Evolutionary conservation across 2,797 vertebrate species (phyloP), one percentile per base, ranked within the genome.

Genomic region (Anguilla marmorata): DNA sequence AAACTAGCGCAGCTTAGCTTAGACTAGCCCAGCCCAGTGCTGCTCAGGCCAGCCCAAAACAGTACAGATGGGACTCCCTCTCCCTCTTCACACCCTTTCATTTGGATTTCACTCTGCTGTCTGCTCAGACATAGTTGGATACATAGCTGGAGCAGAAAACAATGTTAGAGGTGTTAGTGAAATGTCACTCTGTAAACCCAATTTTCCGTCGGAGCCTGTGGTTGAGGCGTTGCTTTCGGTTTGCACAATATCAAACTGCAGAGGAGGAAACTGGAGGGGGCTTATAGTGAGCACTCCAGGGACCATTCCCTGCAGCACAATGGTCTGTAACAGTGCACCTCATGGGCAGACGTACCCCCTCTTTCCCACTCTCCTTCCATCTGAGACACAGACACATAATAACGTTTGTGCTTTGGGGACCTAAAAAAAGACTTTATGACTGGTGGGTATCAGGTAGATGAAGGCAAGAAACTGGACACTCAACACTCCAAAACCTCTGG

Each of bases 401-500:
- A n/a, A 50, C 79, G 50, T 45, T 82, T 21, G 21, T 82, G 41
- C 79, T 50, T 82, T 82, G 45, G 41, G 79, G 79, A 50, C 37
- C 21, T 24, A 82, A 82, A 82, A 82, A 37, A 79, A 79, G 74
- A 79, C 79, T 50, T 48, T 50, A 82, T 82, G 45, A 82, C 79
- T 50, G 79, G 41, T 45, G 45, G 2, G 79, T 45, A 50, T 82
- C 79, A 50, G 79, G 79, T 82, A 82, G 79, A 48, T 82, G 24
- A 82, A 50, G 79, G 79, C n/a, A 82, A n/a, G 79, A 50, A 82
- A 82, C 45, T 82, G 41, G 79, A 50, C 79, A 48, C 79, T 82
- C 21, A 19, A 50, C 27, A 45, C 79, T 45, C 74, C 33, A 79
- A 82, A 48, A 82, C 79, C 79, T 82, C 1, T 0, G 45, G 79